phyloP scores from a whole-genome alignment of 2,113 vertebrate species.

The Todiramphus saurophagus region DNA sequence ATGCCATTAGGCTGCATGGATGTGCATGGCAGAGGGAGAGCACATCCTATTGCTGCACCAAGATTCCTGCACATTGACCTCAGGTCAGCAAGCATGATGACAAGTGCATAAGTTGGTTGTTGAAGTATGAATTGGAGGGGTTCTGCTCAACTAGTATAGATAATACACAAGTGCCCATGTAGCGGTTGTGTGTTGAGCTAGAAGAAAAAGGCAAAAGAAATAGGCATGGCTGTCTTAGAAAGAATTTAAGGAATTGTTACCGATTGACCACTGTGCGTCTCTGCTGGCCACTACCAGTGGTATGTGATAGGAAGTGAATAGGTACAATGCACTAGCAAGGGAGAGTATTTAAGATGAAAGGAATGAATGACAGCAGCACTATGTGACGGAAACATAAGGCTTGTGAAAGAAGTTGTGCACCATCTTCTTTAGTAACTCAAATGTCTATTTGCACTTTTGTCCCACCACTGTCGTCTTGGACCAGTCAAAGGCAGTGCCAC shows the following conservation, averaged over 20 bases:
- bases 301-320: not conserved
- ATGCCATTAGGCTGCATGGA: not conserved
- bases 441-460: not conserved
- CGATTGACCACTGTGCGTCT: not conserved
- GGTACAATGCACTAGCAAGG: not conserved
- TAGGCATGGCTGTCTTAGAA: not conserved
- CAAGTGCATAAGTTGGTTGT: accelerated
- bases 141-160: not conserved
- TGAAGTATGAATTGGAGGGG: not conserved
- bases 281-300: not conserved
- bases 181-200: not conserved
- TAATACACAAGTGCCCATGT: not conserved
- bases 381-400: accelerated
- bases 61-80: not conserved
- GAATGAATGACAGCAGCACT: not conserved
- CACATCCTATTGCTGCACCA: not conserved
- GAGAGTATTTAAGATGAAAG: not conserved
- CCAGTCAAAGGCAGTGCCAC: not conserved
- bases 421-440: not conserved
- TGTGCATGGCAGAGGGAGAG: not conserved
- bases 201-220: not conserved
- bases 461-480: not conserved
- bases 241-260: not conserved
- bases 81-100: not conserved
- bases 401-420: not conserved